Evolutionary conservation across 2,113 vertebrate species (phyloP).

Genomic region (Neopipo cinnamomea): DNA sequence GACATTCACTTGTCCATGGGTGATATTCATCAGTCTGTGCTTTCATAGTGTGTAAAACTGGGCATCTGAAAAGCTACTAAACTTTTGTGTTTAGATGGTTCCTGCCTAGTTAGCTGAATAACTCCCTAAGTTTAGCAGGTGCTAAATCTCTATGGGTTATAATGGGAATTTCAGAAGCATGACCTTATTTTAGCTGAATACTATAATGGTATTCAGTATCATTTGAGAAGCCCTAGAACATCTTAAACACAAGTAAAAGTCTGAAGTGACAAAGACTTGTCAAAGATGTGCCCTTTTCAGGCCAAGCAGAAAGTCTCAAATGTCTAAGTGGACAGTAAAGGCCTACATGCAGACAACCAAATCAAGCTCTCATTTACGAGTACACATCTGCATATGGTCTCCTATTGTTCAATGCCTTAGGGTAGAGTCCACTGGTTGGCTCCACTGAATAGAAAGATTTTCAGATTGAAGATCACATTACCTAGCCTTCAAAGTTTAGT

Average conservation of each 20-base stretch:
- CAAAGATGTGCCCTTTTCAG: neutral
- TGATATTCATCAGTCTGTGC: neutral
- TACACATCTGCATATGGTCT: too few relatives aligned
- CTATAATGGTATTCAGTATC: neutral
- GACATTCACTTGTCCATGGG: neutral
- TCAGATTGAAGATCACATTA: neutral
- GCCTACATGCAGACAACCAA: neutral
- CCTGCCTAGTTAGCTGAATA: neutral
- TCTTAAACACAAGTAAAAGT: neutral
- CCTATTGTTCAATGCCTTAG: neutral
- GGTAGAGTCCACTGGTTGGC: neutral
- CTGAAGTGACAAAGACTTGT: neutral
- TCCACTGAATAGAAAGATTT: neutral
- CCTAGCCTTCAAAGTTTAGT: neutral
- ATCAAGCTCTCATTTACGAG: neutral
- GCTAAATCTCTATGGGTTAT: neutral
- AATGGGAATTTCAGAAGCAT: neutral
- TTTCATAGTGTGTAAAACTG: neutral
- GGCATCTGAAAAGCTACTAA: neutral
- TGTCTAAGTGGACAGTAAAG: neutral
- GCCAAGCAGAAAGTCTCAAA: neutral
- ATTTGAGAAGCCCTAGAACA: neutral
- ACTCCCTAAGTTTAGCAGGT: neutral
- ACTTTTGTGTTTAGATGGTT: neutral
- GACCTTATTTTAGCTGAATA: neutral